A percentile compares a stretch with the other conserved stretches of the same genome.
These are phyloP conservation scores for Drosophila ficusphila DNA, from an alignment of 1,140 invertebrate species.

Conservation along the genomic window DNA sequence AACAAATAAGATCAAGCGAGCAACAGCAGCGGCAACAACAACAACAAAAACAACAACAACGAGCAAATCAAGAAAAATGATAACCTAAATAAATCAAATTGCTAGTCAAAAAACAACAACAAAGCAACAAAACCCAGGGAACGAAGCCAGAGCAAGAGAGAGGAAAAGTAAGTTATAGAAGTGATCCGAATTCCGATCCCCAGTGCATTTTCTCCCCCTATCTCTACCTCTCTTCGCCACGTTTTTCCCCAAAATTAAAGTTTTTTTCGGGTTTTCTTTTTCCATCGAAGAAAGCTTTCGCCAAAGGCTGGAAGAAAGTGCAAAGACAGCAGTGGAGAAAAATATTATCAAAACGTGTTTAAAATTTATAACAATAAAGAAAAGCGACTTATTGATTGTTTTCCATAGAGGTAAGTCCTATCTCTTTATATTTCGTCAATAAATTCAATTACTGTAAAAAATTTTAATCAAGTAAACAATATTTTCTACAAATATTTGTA, in stretches of 20 bases:
- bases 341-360: constrained; percentile 40
- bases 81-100: constrained; percentile 73
- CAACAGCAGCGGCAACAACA: constrained; percentile 8
- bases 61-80: constrained; percentile 51
- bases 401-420: constrained; percentile 3
- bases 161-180: constrained; percentile 17
- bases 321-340: constrained; percentile 13
- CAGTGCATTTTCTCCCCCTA: constrained; percentile 14
- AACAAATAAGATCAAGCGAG: constrained; percentile 29
- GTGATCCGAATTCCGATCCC: constrained; percentile 6
- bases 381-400: constrained; percentile 2
- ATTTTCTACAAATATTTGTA: too few relatives aligned
- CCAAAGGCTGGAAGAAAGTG: constrained; percentile 27
- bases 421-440: background rate
- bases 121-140: constrained; percentile 2
- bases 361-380: constrained; percentile 47
- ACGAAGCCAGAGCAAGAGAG: constrained; percentile 11
- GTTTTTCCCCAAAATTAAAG: background rate
- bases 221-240: background rate
- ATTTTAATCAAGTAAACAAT: too few relatives aligned
- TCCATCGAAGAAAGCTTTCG: background rate
- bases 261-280: background rate
- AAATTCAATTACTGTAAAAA: background rate
- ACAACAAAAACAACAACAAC: constrained; percentile 19
- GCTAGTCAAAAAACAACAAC: constrained; percentile 57